Conservation (phyloP, 2,113 vertebrate genomes). For the Pseudorectes ferrugineus region DNA sequence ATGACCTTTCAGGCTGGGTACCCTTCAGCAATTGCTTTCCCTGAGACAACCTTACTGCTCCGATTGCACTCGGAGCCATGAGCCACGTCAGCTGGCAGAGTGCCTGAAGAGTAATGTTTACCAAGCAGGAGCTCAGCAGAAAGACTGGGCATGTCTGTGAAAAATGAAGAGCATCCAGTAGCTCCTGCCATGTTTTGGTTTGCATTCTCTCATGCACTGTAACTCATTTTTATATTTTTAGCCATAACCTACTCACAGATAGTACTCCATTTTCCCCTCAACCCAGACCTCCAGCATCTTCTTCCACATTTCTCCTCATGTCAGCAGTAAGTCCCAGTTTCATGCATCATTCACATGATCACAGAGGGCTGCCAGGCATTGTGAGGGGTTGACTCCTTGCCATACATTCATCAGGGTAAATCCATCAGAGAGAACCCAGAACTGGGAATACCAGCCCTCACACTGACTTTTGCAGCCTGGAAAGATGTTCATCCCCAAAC, state of each 20-base stretch:
- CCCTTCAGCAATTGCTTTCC: background rate
- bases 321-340: background rate
- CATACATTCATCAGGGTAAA: background rate
- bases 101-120: rapidly evolving
- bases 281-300: background rate
- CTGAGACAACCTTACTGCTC: background rate
- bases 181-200: background rate
- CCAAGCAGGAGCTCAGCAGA: background rate
- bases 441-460: background rate
- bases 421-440: background rate
- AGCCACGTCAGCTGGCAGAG: background rate
- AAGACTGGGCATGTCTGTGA: background rate
- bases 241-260: background rate
- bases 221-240: background rate
- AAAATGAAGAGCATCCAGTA: background rate
- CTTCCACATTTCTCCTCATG: background rate
- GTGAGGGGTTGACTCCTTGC: background rate
- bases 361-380: background rate
- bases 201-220: background rate
- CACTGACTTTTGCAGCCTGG: background rate
- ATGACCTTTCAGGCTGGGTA: background rate
- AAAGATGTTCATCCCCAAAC: background rate
- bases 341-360: background rate
- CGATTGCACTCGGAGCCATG: rapidly evolving
- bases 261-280: background rate